Conservation (phyloP, 2,888 invertebrate species). For the Ceraclea dissimilis region DNA sequence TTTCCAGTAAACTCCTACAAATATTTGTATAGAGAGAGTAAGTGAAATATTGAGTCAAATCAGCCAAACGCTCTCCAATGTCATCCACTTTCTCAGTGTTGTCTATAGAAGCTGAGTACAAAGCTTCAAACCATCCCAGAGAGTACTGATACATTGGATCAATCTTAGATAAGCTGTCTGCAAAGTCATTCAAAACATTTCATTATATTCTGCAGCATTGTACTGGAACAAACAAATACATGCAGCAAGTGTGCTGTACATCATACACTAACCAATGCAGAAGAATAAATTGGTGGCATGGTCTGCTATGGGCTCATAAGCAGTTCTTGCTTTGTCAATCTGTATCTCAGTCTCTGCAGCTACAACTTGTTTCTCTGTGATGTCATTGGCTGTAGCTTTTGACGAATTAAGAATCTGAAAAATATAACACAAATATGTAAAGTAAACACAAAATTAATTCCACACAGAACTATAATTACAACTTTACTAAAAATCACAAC, state of each 20-base stretch:
- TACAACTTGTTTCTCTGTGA: slow-evolving; percentile 81
- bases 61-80: slow-evolving; percentile 62
- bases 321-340: slow-evolving; percentile 76
- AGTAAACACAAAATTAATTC: no score
- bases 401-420: slow-evolving; percentile 76
- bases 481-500: no score
- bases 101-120: slow-evolving; percentile 80
- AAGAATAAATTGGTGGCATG: slow-evolving; percentile 90
- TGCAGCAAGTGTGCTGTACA: no score
- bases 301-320: slow-evolving; percentile 83
- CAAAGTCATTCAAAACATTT: slow-evolving; percentile 26
- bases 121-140: slow-evolving; percentile 85
- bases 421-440: not conserved
- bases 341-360: slow-evolving; percentile 86
- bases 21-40: slow-evolving; percentile 86
- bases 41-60: slow-evolving; percentile 75
- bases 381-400: slow-evolving; percentile 83
- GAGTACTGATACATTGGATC: slow-evolving; percentile 99
- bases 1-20: slow-evolving; percentile 89
- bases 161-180: slow-evolving; percentile 79
- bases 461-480: no score
- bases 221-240: no score
- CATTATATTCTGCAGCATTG: no score
- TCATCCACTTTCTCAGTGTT: slow-evolving; percentile 80
- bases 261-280: slow-evolving; percentile 65